Percentiles rank a stretch among this genome's conserved stretches.
These are phyloP conservation scores for Prinia subflava DNA, from an alignment of 2,113 vertebrate species.

Conservation along the genomic window DNA sequence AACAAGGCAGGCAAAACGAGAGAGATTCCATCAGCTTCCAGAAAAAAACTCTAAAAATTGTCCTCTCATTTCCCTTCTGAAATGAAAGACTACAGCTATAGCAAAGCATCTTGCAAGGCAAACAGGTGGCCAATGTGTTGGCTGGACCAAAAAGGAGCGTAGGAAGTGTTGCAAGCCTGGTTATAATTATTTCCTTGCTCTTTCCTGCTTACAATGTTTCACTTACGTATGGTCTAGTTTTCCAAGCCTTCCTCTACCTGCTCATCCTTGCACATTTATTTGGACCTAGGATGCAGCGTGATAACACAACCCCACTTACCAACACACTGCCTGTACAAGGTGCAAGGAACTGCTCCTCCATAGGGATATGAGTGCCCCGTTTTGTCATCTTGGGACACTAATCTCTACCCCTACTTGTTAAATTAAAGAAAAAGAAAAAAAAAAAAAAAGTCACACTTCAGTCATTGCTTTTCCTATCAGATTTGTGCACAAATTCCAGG, in stretches of 20 bases:
- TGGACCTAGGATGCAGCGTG: neutral
- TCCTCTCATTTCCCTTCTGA: neutral
- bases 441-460: neutral
- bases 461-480: neutral
- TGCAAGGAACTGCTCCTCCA: neutral
- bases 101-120: neutral
- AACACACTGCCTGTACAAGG: rapidly evolving
- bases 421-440: neutral
- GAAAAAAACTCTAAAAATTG: neutral
- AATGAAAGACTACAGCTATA: neutral
- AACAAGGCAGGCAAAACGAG: neutral
- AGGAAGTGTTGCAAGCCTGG: conserved; percentile 32
- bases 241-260: neutral
- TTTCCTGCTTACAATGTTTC: conserved; percentile 9
- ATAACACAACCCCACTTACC: neutral
- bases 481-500: neutral
- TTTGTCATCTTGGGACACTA: neutral
- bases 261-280: neutral
- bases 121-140: conserved; percentile 29
- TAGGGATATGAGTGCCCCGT: neutral
- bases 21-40: neutral
- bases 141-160: conserved; percentile 9
- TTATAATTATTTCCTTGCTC: conserved; percentile 38
- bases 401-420: neutral
- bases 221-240: neutral